phyloP scores from a whole-genome alignment of 1,140 invertebrate genomes.

The Drosophila pandora region DNA sequence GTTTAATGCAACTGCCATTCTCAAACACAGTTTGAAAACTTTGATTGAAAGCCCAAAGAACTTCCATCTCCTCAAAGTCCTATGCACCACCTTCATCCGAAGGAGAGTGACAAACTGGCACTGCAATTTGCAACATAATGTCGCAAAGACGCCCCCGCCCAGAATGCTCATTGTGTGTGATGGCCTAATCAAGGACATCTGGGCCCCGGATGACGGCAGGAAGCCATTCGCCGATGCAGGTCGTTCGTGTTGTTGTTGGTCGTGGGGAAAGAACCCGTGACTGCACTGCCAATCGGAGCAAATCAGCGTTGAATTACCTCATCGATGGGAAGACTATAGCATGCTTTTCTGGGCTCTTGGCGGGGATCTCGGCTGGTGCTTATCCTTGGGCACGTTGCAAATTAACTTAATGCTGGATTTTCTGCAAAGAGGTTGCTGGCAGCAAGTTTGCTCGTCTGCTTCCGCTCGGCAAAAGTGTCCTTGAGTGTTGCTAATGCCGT shows the following conservation, averaged over 20 bases:
- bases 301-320: constrained; percentile 73
- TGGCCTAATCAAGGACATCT: constrained; percentile 63
- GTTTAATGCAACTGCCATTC: too few species aligned
- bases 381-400: constrained; percentile 66
- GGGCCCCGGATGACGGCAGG: constrained; percentile 6
- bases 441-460: constrained; percentile 73
- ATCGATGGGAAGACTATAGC: constrained; percentile 58
- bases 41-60: neutral
- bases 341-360: constrained; percentile 21
- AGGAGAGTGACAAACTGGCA: constrained; percentile 48
- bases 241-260: neutral
- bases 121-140: constrained; percentile 61
- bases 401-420: constrained; percentile 76
- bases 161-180: constrained; percentile 54
- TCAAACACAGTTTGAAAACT: too few species aligned
- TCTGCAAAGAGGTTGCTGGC: constrained; percentile 3
- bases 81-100: neutral
- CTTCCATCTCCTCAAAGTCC: neutral
- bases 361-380: neutral
- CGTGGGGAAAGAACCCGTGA: constrained; percentile 33
- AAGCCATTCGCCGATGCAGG: neutral
- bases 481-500: constrained; percentile 76
- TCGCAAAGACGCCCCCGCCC: constrained; percentile 33
- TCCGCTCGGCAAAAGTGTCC: constrained; percentile 75
- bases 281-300: constrained; percentile 69